These are phyloP conservation scores for Zhuqinia jingwanae DNA, from an alignment of 2,888 invertebrate species.

Conservation along the genomic window DNA sequence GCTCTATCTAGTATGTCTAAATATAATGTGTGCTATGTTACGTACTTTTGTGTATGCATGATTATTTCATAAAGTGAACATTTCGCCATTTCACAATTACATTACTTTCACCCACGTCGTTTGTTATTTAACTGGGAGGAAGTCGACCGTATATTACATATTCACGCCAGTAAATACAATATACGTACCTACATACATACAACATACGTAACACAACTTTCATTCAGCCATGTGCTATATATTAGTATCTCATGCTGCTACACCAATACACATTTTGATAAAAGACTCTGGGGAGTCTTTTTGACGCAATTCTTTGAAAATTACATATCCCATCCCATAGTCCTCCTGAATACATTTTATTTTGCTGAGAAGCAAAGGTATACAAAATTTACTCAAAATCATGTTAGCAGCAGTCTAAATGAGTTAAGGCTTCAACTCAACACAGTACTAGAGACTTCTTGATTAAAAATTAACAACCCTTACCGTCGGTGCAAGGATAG, in stretches of 20 bases:
- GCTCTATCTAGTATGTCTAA: too few species aligned
- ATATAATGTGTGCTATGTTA: too few species aligned
- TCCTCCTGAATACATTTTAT: not conserved
- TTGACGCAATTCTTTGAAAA: slow-evolving; percentile 44
- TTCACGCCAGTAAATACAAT: too few species aligned
- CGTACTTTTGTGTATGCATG: too few species aligned
- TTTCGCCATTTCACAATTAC: not conserved
- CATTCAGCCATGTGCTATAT: too few species aligned
- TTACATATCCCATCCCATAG: slow-evolving; percentile 12
- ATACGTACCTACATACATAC: too few species aligned
- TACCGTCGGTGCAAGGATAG: not conserved
- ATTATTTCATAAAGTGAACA: too few species aligned
- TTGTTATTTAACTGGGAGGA: slow-evolving; percentile 10
- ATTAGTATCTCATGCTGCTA: too few species aligned
- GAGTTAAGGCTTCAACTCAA: slow-evolving; percentile 24
- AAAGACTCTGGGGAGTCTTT: slow-evolving; percentile 45
- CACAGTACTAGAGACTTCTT: slow-evolving; percentile 32
- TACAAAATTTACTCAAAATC: not conserved
- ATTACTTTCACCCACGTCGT: slow-evolving; percentile 26
- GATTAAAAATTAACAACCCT: slow-evolving; percentile 43
- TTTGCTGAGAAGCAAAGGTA: not conserved
- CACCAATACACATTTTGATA: slow-evolving; percentile 24
- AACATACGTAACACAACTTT: too few species aligned
- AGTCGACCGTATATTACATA: too few species aligned
- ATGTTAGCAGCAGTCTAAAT: slow-evolving; percentile 6